Conservation (phyloP, 2,888 invertebrate species). For the Laspeyria flexula region DNA sequence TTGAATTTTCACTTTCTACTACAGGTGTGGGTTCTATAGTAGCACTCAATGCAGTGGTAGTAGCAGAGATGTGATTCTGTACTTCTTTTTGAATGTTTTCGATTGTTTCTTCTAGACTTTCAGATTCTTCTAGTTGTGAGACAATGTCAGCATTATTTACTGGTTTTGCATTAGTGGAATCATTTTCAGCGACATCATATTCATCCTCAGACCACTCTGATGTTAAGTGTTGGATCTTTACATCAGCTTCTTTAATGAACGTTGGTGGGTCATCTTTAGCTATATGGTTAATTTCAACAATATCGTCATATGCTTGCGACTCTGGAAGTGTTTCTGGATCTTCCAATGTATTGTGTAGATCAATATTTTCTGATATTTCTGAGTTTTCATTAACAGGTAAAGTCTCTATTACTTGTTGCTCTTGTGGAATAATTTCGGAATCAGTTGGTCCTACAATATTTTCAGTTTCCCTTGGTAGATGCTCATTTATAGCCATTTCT, state of each 20-base stretch:
- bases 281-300: constrained; percentile 25
- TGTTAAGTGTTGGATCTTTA: constrained; percentile 61
- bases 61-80: constrained; percentile 59
- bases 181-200: constrained; percentile 44
- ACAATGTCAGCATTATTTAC: constrained; percentile 7
- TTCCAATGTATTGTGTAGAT: constrained; percentile 11
- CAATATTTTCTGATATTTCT: constrained; percentile 13
- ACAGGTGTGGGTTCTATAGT: constrained; percentile 9
- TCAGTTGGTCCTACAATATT: constrained; percentile 12
- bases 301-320: constrained; percentile 42
- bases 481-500: constrained; percentile 7
- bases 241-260: constrained; percentile 45
- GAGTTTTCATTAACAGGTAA: constrained; percentile 13
- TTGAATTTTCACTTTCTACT: constrained; percentile 51
- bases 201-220: constrained; percentile 78
- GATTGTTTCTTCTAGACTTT: constrained; percentile 74
- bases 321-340: constrained; percentile 20
- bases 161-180: constrained; percentile 1
- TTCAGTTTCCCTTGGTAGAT: constrained; percentile 15
- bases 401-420: constrained; percentile 13
- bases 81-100: constrained; percentile 81
- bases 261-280: constrained; percentile 16
- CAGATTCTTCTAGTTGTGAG: constrained; percentile 29
- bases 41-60: constrained; percentile 22
- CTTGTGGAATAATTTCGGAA: constrained; percentile 1